Conservation (phyloP, 2,888 invertebrate genomes). For the Yponomeuta plumbellus region DNA sequence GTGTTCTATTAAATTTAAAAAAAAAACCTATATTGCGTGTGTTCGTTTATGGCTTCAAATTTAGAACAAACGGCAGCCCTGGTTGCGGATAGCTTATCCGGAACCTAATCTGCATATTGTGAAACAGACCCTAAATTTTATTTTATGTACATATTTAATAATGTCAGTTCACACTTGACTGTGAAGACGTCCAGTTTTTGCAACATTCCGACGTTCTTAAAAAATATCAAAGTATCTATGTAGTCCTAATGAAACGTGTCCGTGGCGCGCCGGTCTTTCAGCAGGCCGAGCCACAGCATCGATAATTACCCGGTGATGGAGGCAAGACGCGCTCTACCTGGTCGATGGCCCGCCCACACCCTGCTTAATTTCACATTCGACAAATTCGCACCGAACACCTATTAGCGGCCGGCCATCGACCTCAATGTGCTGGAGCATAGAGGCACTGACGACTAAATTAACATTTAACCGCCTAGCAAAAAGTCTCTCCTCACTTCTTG, state of each 20-base stretch:
- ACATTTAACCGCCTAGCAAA: background rate
- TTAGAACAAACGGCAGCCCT: no score
- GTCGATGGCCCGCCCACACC: slow-evolving; percentile 39
- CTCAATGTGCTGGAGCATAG: slow-evolving; percentile 22
- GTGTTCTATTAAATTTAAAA: no score
- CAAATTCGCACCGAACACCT: slow-evolving; percentile 46
- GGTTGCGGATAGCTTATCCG: no score
- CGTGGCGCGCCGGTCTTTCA: slow-evolving; percentile 63
- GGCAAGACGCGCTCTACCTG: slow-evolving; percentile 29
- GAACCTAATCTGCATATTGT: no score
- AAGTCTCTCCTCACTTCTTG: background rate
- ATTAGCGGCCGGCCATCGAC: slow-evolving; percentile 35
- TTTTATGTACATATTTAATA: no score
- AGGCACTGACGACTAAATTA: background rate
- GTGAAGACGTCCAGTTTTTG: slow-evolving; percentile 36
- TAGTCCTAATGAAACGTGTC: slow-evolving; percentile 58
- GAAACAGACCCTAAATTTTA: no score
- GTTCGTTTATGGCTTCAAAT: no score
- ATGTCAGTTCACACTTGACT: background rate
- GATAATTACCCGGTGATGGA: slow-evolving; percentile 61
- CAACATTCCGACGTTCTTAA: no score
- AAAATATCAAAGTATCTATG: no score
- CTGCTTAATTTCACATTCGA: slow-evolving; percentile 53
- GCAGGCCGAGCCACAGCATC: slow-evolving; percentile 41
- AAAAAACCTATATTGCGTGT: no score